A percentile compares a stretch with the other conserved stretches of the same genome.
Conservation (phyloP, 35 echinoderm and acorn worm species). For the Antedon bifida region DNA sequence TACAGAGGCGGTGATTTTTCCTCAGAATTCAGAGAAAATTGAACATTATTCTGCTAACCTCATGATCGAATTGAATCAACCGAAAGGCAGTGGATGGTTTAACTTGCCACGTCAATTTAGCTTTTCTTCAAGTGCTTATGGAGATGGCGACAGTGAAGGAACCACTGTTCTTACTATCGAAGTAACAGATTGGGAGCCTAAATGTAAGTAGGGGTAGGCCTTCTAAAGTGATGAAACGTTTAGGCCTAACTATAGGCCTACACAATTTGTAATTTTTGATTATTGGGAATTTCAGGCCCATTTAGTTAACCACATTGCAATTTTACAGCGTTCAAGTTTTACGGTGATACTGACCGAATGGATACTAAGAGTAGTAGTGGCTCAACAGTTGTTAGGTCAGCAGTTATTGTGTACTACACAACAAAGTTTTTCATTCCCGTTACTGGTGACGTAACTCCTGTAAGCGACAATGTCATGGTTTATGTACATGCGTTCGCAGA, state of each 20-base stretch:
- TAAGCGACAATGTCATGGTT: slow-evolving; percentile 37
- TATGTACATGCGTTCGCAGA: slow-evolving; percentile 55
- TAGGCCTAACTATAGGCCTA: too few species aligned
- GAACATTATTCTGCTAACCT: slow-evolving; percentile 18
- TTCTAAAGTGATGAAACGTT: too few species aligned
- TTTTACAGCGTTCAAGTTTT: background rate
- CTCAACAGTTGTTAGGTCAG: background rate
- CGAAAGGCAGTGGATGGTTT: background rate
- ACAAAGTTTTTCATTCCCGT: slow-evolving; percentile 66
- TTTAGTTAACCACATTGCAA: background rate
- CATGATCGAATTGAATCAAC: slow-evolving; percentile 23
- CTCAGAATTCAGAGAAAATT: slow-evolving; percentile 12
- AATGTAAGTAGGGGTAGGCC: too few species aligned
- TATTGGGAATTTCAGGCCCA: too few species aligned
- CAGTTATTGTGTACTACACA: slow-evolving; percentile 37
- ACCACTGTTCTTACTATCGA: background rate
- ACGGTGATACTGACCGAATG: background rate
- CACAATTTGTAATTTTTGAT: too few species aligned
- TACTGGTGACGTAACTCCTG: slow-evolving; percentile 13
- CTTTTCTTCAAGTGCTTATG: background rate
- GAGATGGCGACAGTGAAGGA: background rate
- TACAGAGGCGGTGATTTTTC: slow-evolving; percentile 36
- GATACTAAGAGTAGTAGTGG: background rate
- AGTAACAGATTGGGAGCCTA: background rate
- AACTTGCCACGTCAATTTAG: background rate